Evolutionary conservation across 2,113 vertebrate genomes (phyloP), one percentile per base, ranked within the genome.

Genomic region (Callipepla californica): DNA sequence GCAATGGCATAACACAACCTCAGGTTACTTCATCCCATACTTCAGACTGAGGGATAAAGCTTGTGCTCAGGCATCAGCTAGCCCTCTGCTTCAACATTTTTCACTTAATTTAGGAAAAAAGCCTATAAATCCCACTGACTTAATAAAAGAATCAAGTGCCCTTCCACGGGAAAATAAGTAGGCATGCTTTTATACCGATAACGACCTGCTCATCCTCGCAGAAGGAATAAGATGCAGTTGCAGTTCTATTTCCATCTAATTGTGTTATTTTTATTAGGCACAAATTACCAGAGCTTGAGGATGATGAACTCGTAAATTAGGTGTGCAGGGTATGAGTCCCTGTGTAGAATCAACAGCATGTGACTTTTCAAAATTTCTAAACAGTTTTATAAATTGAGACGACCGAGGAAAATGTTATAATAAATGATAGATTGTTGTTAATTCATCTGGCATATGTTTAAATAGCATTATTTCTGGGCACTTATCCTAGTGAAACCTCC

Each of bases 401-500:
- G 93, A 89, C 66, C 67, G 69, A 63, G 66, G 73, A 90, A 91
- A 67, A 76, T 59, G 67, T 58, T 92, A 85, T 87, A 90, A 94
- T 82, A 89, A 90, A 70, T 94, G 93, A 94, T 78, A 84, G 47
- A 88, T 79, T 67, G 73, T 77, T 89, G 91, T 87, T 92, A 96
- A 94, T 96, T 96, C 80, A 91, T 94, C 78, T 85, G 86, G 80
- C 3, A 2, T 83, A 53, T 59, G 87, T 81, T 91, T 92, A 79
- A 82, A 87, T 50, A 88, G 76, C 81, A 76, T 80, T 86, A 91
- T 94, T 93, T 87, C 83, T 92, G 44, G 65, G 90, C 92, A 91
- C 63, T 97, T 94, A 94, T 90, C 69, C 78, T 93, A 87, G 94
- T 88, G 87, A 89, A 95, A 94, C 93, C 78, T 96, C 93, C 61